These are phyloP conservation scores for Mesochorus sp. DNA, from an alignment of 2,888 invertebrate genomes.

Conservation along the genomic window DNA sequence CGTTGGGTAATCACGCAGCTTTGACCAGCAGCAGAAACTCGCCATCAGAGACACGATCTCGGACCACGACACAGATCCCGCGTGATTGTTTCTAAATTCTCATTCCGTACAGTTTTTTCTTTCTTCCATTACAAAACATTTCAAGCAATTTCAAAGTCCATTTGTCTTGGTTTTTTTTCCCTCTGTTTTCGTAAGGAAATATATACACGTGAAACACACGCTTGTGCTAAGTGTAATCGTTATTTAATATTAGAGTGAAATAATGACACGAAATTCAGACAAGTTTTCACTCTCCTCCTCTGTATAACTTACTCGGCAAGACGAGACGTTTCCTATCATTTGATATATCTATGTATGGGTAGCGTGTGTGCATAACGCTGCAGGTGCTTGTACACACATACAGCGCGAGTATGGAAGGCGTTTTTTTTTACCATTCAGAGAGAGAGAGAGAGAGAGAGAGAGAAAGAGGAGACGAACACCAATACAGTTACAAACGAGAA, in stretches of 20 bases:
- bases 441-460: conserved; percentile 38
- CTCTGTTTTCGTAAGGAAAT: too few relatives aligned
- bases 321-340: not conserved
- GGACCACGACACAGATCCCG: not conserved
- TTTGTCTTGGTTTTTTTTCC: not conserved
- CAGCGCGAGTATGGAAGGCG: conserved; percentile 71
- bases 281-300: too few relatives aligned
- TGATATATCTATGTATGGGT: not conserved
- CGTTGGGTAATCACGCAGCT: conserved; percentile 43
- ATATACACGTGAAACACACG: too few relatives aligned
- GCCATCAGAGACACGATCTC: conserved; percentile 64
- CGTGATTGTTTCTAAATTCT: not conserved
- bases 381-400: conserved; percentile 72
- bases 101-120: not conserved
- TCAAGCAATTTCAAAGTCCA: conserved; percentile 3
- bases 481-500: conserved; percentile 51
- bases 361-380: conserved; percentile 63
- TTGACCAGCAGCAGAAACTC: conserved; percentile 70
- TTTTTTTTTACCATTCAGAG: conserved; percentile 67
- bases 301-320: not conserved
- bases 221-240: not conserved
- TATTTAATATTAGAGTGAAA: not conserved
- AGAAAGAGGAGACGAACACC: not conserved
- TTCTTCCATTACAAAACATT: not conserved
- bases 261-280: not conserved